Evolutionary conservation across 2,888 invertebrate genomes (phyloP).

Genomic region (Sinohyriopsis cumingii): DNA sequence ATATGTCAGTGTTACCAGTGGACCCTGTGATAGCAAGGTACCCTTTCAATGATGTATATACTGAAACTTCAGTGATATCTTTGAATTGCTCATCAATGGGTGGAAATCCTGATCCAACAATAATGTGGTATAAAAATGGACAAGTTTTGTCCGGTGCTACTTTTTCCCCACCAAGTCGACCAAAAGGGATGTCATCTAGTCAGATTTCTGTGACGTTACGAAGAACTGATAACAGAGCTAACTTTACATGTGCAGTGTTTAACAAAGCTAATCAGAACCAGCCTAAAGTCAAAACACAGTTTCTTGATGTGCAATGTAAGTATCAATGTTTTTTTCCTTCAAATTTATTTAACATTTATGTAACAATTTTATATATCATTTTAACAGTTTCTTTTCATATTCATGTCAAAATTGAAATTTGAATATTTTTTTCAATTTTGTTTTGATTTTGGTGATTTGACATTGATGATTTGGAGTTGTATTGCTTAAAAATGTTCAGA

Average conservation of each 20-base stretch:
- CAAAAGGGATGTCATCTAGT: constrained; percentile 39
- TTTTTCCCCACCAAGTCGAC: constrained; percentile 13
- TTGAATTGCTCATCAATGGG: constrained; percentile 55
- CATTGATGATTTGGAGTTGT: too few relatives aligned
- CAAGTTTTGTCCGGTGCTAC: constrained; percentile 37
- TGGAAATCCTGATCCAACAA: constrained; percentile 57
- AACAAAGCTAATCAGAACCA: constrained; percentile 52
- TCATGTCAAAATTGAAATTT: too few relatives aligned
- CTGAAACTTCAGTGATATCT: constrained; percentile 48
- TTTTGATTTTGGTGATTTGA: too few relatives aligned
- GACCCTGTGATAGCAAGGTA: constrained; percentile 39
- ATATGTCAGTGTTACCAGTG: constrained; percentile 54
- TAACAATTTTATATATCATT: background rate
- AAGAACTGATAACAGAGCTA: constrained; percentile 52
- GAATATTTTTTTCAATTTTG: too few relatives aligned
- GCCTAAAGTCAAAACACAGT: constrained; percentile 31
- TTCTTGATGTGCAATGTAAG: constrained; percentile 58
- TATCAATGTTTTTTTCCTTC: constrained; percentile 15
- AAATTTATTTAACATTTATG: background rate
- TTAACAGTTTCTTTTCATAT: background rate
- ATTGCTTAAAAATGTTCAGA: too few relatives aligned
- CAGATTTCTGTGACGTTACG: constrained; percentile 26
- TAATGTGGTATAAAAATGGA: constrained; percentile 55
- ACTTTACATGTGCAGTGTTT: constrained; percentile 54
- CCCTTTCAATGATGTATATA: constrained; percentile 24